Evolutionary conservation across 1,140 invertebrate genomes (phyloP), one percentile per base, ranked within the genome.

Genomic region (Macrosteles quadrilineatus): DNA sequence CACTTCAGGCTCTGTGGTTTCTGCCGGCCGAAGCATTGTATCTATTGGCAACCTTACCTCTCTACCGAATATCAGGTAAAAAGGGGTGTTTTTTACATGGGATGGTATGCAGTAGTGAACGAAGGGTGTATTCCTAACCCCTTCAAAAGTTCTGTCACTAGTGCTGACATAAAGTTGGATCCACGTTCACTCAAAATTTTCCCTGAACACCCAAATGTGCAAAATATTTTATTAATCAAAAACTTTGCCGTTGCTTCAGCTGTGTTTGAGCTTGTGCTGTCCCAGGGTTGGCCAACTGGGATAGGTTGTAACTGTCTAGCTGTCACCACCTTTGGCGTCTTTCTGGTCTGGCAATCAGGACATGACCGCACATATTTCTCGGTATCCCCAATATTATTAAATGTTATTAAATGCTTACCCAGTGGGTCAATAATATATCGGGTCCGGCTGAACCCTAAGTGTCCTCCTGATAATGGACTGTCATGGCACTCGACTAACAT

Each of bases 1-100:
- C 36, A 17, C 36, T 17, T 40, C 36, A 9, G 36, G 6, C 6
- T 40, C 36, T 40, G 6, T 17, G 17, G 6, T 40, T 9, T 6
- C 17, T 6, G 6, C 36, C 17, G 36, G 36, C 6, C 36, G 36
- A 40, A 40, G 36, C 6, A 17, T 9, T 17, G 17, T 17, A 40
- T 40, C 36, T 40, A 40, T 40, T 9, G 36, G 36, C 6, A 40
- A 17, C 17, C 36, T 6, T 40, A 9, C 36, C 17, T 40, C 47
- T 50, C 47, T 50, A 21, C 47, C 47, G 21, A 50, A 50, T n/a
- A 50, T 50, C 47, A 50, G 21, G 47, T 50, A 50, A 21, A 50
- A 11, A 17, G 47, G 47, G 14, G 47, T 19, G 21, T 50, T 4
- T 21, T 50, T 50, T 21, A 53, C 19, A 19, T 19, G 6, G 47